Percentiles rank a stretch among this genome's conserved stretches.
Conservation (phyloP, 2,888 invertebrate genomes). For the Lottia scabra region DNA sequence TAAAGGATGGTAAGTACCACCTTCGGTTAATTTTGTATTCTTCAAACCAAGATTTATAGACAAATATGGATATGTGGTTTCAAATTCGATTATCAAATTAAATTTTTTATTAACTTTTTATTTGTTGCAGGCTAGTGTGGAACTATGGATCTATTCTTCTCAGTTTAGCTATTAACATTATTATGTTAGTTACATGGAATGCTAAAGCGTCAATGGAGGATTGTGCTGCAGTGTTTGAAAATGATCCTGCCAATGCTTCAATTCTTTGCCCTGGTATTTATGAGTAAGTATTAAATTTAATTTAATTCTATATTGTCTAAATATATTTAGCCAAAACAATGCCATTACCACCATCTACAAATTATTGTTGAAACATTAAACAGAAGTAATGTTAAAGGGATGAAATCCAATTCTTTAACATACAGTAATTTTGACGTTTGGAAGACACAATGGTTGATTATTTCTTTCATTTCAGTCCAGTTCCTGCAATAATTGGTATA, state of each 20-base stretch:
- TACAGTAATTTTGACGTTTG: too few species aligned
- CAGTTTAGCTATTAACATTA: slow-evolving; percentile 65
- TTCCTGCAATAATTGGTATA: slow-evolving; percentile 44
- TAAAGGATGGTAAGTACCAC: slow-evolving; percentile 65
- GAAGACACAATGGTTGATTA: neutral
- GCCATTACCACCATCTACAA: too few species aligned
- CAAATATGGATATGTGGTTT: too few species aligned
- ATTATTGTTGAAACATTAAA: too few species aligned
- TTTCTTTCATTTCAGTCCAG: slow-evolving; percentile 46
- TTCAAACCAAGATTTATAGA: too few species aligned
- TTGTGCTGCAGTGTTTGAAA: slow-evolving; percentile 26
- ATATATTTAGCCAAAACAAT: too few species aligned
- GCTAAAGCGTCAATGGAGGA: slow-evolving; percentile 57
- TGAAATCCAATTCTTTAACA: too few species aligned
- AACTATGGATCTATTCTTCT: slow-evolving; percentile 65
- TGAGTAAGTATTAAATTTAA: slow-evolving; percentile 35
- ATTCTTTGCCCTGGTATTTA: slow-evolving; percentile 22
- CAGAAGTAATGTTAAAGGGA: too few species aligned
- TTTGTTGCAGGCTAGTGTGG: slow-evolving; percentile 60
- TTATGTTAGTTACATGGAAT: slow-evolving; percentile 68
- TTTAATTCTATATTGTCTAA: too few species aligned
- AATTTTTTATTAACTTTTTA: neutral
- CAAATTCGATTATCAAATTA: too few species aligned
- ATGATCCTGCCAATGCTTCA: slow-evolving; percentile 20
- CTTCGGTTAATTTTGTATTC: too few species aligned